A percentile compares a stretch with the other conserved stretches of the same genome.
phyloP scores from a whole-genome alignment of 1,140 invertebrate genomes.

The Proctacanthus coquilletti region DNA sequence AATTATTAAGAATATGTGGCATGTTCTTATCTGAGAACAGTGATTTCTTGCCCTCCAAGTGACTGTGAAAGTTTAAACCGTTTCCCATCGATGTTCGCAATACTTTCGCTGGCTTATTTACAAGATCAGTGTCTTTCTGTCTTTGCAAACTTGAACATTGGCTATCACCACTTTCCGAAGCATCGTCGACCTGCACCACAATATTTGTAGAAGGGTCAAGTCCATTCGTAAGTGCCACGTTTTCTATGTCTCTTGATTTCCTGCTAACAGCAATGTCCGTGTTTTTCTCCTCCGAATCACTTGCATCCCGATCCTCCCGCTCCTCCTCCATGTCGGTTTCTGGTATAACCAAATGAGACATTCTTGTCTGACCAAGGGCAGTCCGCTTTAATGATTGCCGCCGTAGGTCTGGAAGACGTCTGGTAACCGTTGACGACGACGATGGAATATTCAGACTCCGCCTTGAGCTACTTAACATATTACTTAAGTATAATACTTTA shows the following conservation, averaged over 20 bases:
- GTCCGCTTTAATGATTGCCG: too few relatives aligned
- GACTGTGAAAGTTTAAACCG: slow-evolving; percentile 19
- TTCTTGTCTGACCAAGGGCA: too few relatives aligned
- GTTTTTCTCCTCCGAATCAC: too few relatives aligned
- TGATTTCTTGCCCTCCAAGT: slow-evolving; percentile 24
- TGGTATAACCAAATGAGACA: neutral
- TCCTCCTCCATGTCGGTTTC: neutral
- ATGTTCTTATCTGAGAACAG: slow-evolving; percentile 13
- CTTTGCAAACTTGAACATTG: slow-evolving; percentile 1
- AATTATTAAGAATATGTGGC: slow-evolving; percentile 15
- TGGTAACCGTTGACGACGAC: too few relatives aligned
- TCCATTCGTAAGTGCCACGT: neutral
- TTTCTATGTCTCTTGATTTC: too few relatives aligned
- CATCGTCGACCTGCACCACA: neutral
- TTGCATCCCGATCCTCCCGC: too few relatives aligned
- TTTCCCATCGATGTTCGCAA: slow-evolving; percentile 11
- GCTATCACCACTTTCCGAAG: slow-evolving; percentile 6
- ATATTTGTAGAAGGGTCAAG: neutral
- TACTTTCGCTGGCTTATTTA: slow-evolving; percentile 7
- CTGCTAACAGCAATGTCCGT: too few relatives aligned
- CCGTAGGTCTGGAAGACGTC: too few relatives aligned
- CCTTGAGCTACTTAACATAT: too few relatives aligned
- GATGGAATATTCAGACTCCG: too few relatives aligned
- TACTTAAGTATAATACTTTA: too few relatives aligned
- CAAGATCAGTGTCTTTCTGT: slow-evolving; percentile 10